phyloP scores from a whole-genome alignment of 37 sponge, comb jelly and placozoan species.

The Eunapius fragilis region DNA sequence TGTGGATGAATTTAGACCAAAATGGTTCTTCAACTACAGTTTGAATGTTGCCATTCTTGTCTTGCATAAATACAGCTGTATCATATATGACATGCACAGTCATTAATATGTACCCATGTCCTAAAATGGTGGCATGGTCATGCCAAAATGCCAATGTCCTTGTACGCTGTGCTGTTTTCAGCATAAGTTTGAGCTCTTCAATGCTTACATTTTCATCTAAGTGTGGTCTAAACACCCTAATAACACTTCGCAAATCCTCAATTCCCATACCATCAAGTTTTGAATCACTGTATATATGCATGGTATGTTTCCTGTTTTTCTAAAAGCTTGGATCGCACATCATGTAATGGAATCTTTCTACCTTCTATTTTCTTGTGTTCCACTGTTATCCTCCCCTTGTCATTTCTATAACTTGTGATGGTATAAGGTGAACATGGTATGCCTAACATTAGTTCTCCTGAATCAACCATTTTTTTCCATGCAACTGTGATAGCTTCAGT shows the following conservation, averaged over 20 bases:
- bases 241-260: too few relatives aligned
- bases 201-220: too few relatives aligned
- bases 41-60: neutral
- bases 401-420: neutral
- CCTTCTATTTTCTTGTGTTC: conserved; percentile 24
- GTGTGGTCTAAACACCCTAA: too few relatives aligned
- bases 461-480: conserved; percentile 25
- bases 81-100: conserved; percentile 37
- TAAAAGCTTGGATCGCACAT: conserved; percentile 25
- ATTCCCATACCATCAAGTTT: conserved; percentile 4
- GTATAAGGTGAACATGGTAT: conserved; percentile 33
- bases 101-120: conserved; percentile 27
- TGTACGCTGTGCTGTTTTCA: conserved; percentile 19
- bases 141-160: conserved; percentile 38
- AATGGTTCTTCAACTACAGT: neutral
- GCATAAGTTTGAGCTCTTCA: conserved; percentile 3
- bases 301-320: conserved; percentile 14
- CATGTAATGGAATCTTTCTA: conserved; percentile 37
- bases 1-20: neutral
- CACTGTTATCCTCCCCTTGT: conserved; percentile 10
- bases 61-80: conserved; percentile 19
- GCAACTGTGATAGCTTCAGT: conserved; percentile 5
- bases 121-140: conserved; percentile 36
- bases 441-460: conserved; percentile 24
- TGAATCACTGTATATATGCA: conserved; percentile 45